Evolutionary conservation across 1,140 invertebrate species (phyloP).

Genomic region (Zaprionus africanus): DNA sequence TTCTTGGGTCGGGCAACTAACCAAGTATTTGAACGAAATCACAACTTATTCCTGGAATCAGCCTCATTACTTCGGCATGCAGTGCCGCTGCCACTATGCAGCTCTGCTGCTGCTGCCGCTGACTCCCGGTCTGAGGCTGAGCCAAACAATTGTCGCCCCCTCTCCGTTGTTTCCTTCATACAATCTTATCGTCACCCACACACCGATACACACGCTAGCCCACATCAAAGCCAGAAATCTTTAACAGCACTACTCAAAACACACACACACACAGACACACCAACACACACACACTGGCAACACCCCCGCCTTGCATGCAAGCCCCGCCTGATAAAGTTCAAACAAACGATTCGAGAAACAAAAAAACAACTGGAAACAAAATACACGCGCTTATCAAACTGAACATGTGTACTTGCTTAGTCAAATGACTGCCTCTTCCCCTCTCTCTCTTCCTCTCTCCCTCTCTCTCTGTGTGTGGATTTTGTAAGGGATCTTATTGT

Average conservation of each 20-base stretch:
- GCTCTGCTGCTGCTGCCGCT: not conserved
- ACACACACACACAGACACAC: slow-evolving; percentile 17
- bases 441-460: not conserved
- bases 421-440: slow-evolving; percentile 2
- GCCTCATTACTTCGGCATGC: slow-evolving; percentile 75
- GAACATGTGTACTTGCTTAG: slow-evolving; percentile 40
- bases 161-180: slow-evolving; percentile 12
- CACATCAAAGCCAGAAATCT: slow-evolving; percentile 57
- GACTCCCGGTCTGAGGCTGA: slow-evolving; percentile 39
- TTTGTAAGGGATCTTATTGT: slow-evolving; percentile 68
- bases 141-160: slow-evolving; percentile 10
- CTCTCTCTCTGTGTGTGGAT: slow-evolving; percentile 23
- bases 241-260: slow-evolving; percentile 31
- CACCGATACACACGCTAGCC: slow-evolving; percentile 24
- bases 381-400: slow-evolving; percentile 56
- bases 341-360: slow-evolving; percentile 54
- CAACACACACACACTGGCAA: slow-evolving; percentile 29
- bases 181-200: slow-evolving; percentile 49
- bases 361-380: slow-evolving; percentile 24
- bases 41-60: slow-evolving; percentile 70
- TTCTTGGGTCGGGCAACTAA: slow-evolving; percentile 32
- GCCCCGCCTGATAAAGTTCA: slow-evolving; percentile 63
- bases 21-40: slow-evolving; percentile 62
- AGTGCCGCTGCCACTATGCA: slow-evolving; percentile 13
- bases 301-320: slow-evolving; percentile 47